Percentiles rank a stretch among this genome's conserved stretches.
These are phyloP conservation scores for Melipona beecheii DNA, from an alignment of 2,888 invertebrate species.

Conservation along the genomic window DNA sequence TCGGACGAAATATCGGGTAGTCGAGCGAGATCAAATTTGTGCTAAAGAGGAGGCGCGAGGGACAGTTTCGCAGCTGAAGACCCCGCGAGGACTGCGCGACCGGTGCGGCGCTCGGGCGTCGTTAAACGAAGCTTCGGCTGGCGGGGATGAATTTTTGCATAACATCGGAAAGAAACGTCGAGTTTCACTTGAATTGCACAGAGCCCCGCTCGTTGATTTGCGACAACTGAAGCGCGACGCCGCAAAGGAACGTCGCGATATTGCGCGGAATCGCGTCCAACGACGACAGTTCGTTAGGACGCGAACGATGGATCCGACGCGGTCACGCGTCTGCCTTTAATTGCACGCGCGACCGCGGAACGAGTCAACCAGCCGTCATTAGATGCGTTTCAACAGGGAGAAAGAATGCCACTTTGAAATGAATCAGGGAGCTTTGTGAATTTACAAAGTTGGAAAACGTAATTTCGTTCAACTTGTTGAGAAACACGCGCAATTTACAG, in stretches of 20 bases:
- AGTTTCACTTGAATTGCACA: slow-evolving; percentile 81
- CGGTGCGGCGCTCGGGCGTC: slow-evolving; percentile 56
- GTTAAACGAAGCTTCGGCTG: slow-evolving; percentile 74
- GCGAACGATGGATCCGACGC: slow-evolving; percentile 8
- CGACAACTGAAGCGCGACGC: slow-evolving; percentile 81
- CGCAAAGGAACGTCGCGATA: slow-evolving; percentile 48
- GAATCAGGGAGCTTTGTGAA: not conserved
- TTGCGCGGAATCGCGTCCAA: slow-evolving; percentile 9
- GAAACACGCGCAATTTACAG: too few relatives aligned
- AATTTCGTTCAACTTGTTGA: too few relatives aligned
- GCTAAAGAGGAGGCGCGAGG: not conserved
- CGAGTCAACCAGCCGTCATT: not conserved
- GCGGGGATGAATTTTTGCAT: slow-evolving; percentile 80
- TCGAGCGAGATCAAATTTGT: not conserved
- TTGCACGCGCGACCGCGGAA: slow-evolving; percentile 7
- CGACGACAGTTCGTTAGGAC: not conserved
- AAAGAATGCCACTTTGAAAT: not conserved
- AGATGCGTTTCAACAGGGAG: not conserved
- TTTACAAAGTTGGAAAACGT: too few relatives aligned
- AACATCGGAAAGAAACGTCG: slow-evolving; percentile 80
- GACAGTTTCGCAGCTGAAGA: slow-evolving; percentile 25
- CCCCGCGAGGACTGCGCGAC: slow-evolving; percentile 51
- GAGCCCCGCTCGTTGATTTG: slow-evolving; percentile 78
- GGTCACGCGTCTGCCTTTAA: slow-evolving; percentile 39
- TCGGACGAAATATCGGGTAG: not conserved